Conservation (phyloP, 2,888 invertebrate genomes). For the Acronicta aceris region DNA sequence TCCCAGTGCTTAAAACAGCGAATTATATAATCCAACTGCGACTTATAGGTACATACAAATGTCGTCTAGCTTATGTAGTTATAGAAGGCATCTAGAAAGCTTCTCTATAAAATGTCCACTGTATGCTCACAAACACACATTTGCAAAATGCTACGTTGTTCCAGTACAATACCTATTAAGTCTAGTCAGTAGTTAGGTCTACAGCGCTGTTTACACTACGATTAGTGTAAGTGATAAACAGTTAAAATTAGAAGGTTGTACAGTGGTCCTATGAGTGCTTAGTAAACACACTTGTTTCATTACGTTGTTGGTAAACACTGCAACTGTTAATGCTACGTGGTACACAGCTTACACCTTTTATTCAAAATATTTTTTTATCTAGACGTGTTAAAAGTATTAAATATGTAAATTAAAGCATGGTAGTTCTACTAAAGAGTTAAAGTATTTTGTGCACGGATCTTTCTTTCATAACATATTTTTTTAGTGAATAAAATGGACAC, state of each 20-base stretch:
- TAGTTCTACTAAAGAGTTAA: too few relatives aligned
- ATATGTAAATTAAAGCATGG: too few relatives aligned
- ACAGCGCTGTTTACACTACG: constrained; percentile 25
- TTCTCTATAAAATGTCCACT: too few relatives aligned
- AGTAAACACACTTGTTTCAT: constrained; percentile 21
- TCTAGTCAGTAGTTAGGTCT: constrained; percentile 3
- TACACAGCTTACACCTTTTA: background rate
- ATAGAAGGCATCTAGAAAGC: too few relatives aligned
- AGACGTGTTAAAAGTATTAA: too few relatives aligned
- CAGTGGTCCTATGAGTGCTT: constrained; percentile 15
- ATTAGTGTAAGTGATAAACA: constrained; percentile 26
- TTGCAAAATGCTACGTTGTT: background rate
- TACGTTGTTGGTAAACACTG: constrained; percentile 6
- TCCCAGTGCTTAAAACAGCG: too few relatives aligned
- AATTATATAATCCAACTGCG: too few relatives aligned
- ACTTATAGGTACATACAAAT: too few relatives aligned
- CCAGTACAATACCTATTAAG: constrained; percentile 12
- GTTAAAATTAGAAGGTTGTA: constrained; percentile 31
- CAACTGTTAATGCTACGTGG: background rate
- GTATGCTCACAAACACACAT: background rate
- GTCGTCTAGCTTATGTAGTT: too few relatives aligned
- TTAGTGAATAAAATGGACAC: too few relatives aligned
- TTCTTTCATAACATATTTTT: too few relatives aligned
- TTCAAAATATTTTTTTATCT: background rate
- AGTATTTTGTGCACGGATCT: too few relatives aligned